These are phyloP conservation scores for Palythoa grandiflora DNA, from an alignment of 92 coral and sea anemone genomes.

Conservation along the genomic window DNA sequence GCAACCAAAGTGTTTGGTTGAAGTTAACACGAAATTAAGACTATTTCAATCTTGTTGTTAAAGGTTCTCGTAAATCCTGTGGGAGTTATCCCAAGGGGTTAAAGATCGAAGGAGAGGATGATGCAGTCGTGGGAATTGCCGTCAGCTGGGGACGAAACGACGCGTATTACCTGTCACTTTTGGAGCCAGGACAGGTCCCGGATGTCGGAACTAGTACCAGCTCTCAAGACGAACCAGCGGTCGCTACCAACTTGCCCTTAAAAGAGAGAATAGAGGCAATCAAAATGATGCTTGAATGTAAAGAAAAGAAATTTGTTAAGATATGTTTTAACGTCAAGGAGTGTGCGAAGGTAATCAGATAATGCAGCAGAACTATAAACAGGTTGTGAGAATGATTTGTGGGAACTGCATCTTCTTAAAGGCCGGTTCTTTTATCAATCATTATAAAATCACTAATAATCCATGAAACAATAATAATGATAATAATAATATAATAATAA, in stretches of 20 bases:
- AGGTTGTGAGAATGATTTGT: too few relatives aligned
- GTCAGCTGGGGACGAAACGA: slow-evolving; percentile 89
- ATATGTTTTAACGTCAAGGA: slow-evolving; percentile 85
- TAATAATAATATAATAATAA: too few relatives aligned
- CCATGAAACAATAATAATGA: too few relatives aligned
- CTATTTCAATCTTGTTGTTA: background rate
- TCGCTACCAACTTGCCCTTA: slow-evolving; percentile 69
- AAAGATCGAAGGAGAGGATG: slow-evolving; percentile 80
- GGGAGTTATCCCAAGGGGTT: slow-evolving; percentile 62
- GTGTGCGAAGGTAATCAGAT: slow-evolving; percentile 81
- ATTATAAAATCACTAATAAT: too few relatives aligned
- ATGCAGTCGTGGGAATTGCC: slow-evolving; percentile 84
- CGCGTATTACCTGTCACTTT: slow-evolving; percentile 82
- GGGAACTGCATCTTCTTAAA: too few relatives aligned
- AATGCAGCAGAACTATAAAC: background rate
- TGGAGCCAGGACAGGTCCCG: slow-evolving; percentile 54
- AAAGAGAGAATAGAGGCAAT: slow-evolving; percentile 72
- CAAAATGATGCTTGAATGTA: slow-evolving; percentile 70
- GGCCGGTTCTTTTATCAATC: too few relatives aligned
- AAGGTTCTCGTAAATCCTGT: background rate
- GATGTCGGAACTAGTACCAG: slow-evolving; percentile 29
- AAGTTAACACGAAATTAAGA: too few relatives aligned
- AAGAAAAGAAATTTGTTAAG: slow-evolving; percentile 66
- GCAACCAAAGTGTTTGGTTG: background rate
- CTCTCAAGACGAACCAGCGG: slow-evolving; percentile 71